These are phyloP conservation scores for Menidia menidia DNA, from an alignment of 2,797 vertebrate species.

Conservation along the genomic window DNA sequence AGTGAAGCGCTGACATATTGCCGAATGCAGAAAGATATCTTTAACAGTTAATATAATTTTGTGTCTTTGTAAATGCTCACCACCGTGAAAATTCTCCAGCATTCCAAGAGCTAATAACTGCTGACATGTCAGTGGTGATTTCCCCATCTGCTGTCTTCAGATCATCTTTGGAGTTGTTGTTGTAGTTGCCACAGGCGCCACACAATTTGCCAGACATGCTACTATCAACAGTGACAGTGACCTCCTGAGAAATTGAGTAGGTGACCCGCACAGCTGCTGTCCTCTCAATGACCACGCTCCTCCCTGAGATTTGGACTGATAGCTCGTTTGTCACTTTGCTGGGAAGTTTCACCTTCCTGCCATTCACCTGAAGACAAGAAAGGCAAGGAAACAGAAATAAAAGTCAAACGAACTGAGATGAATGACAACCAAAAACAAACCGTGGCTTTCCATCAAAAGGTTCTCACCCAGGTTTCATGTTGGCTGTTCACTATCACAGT, in stretches of 20 bases:
- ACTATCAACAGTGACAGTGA: conserved; percentile 63
- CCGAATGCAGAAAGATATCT: conserved; percentile 19
- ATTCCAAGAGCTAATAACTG: conserved; percentile 75
- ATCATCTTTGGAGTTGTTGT: conserved; percentile 74
- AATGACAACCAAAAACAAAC: background rate
- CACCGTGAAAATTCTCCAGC: conserved; percentile 82
- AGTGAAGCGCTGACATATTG: conserved; percentile 14
- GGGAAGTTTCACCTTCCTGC: conserved; percentile 73
- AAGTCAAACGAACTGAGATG: background rate
- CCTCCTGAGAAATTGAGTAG: conserved; percentile 65
- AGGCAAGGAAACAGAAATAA: background rate
- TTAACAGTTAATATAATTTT: background rate
- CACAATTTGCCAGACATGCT: conserved; percentile 72
- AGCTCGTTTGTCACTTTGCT: conserved; percentile 46
- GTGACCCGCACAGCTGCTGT: conserved; percentile 68
- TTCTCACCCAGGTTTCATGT: conserved; percentile 82
- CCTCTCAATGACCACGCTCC: conserved; percentile 65
- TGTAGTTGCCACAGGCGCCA: conserved; percentile 86
- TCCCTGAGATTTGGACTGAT: conserved; percentile 61
- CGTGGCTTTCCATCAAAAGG: background rate
- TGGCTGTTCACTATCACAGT: conserved; percentile 73
- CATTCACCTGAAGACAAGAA: conserved; percentile 77
- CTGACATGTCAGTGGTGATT: conserved; percentile 47
- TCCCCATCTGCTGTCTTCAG: conserved; percentile 61
- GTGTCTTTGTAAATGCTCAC: conserved; percentile 69